Base-by-base conservation (phyloP, 2,888 invertebrate genomes). In the Meta bourneti region DNA sequence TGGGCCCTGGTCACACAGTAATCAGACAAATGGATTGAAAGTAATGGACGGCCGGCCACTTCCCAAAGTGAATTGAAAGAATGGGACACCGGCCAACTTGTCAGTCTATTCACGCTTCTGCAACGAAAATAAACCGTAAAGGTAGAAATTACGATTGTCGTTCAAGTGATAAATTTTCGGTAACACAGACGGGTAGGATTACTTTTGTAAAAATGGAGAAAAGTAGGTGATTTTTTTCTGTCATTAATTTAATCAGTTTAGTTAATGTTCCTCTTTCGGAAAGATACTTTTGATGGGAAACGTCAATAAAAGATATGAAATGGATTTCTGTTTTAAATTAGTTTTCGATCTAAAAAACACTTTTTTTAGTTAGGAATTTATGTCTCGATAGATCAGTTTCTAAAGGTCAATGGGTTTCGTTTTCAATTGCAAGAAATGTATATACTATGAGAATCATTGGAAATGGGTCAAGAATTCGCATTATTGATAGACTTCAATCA, bases 21-120 rank as follows among this genome's bases (percentile, higher is more conserved):
- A 89, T 89, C 89, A 89, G 70, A 89, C 80, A 89, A 89, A 89
- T 89, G 89, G 89, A 89, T 69, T 78, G 83, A 49, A 89, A 81
- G 87, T 88, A 88, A 88, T 78, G 89, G 83, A 79, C 52, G 78
- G 51, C 16, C 20, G 49, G 8, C 78, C 34, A 78, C 89, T 83
- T 75, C 70, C 52, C 70, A 88, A 88, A 89, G 89, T 89, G 89
- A 89, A 89, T 83, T 72, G 70, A 16, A 71, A 78, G 52, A 82
- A 72, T 77, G 75, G 89, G 89, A 80, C 52, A 52, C 77, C 19
- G 19, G 89, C 89, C 89, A 89, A 89, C 83, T 89, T 89, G 89
- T 89, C 89, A 83, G 80, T 71, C 83, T 11, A 82, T 89, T 89
- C 89, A 83, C 89, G 89, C 89, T 83, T 84, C 19, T 48, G 16